Base-by-base conservation (phyloP, 2,113 vertebrate species). In the Setophaga petechia region DNA sequence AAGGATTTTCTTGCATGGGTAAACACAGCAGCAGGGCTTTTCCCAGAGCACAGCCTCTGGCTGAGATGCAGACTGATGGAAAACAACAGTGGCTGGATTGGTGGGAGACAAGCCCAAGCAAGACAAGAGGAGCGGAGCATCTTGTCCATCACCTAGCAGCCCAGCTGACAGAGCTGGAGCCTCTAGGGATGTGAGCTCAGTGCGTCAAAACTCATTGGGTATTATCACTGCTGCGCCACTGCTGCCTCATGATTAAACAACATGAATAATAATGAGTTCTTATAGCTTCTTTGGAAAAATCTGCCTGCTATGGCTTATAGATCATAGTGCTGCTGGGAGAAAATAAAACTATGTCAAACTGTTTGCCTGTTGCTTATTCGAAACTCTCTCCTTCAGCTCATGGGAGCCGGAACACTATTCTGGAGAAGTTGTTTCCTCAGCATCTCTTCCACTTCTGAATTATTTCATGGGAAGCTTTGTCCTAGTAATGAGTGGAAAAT, bases 191-290 rank as follows among this genome's bases (percentile, higher is more conserved):
- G 2, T 3, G 47, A 85, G 93, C 89, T 24, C 31, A 58, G 68
- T 17, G 9, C 75, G 33, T 35, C 12, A 10, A 63, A 86, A 78
- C 69, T n/a, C 33, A 3, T 33, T 9, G 11, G 80, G 65, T 73
- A 31, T 82, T 55, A 63, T 20, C 3, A 7, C 46, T 93, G 47
- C 91, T 91, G 89, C 20, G 7, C 76, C 10, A 0, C 12, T 43
- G 76, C 89, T 58, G 87, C 90, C 85, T 96, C 54, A 20, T 75
- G 76, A 89, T 90, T 95, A 80, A 93, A 66, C 73, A 57, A 17
- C 74, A 94, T 93, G 49, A 89, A 91, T 96, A 94, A 93, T 83
- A 65, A 95, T 75, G 71, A 80, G 65, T 65, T 93, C 77, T 92
- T 89, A 68, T 15, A 84, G 76, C 63, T 69, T 75, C 85, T 94